Conservation (phyloP, 2,888 invertebrate species). For the Diarsia dahlii region DNA sequence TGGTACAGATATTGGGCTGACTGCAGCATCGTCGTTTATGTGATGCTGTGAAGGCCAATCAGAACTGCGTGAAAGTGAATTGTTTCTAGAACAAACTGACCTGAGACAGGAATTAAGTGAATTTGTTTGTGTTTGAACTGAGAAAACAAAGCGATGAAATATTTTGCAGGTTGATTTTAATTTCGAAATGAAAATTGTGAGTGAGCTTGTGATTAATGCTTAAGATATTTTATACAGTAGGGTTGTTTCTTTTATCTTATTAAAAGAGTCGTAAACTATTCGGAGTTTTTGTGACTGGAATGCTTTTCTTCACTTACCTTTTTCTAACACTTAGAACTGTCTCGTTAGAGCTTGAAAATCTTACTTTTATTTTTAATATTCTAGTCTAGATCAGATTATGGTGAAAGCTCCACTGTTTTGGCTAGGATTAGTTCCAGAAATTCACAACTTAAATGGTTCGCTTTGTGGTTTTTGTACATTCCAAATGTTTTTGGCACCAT, state of each 20-base stretch:
- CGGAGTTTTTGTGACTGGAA: not conserved
- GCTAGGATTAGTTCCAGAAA: not conserved
- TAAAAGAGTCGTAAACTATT: not conserved
- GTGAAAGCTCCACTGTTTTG: not conserved
- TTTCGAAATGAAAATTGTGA: not conserved
- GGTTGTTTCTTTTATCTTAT: constrained; percentile 1
- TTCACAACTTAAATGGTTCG: not conserved
- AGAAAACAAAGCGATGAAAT: not conserved
- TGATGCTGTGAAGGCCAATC: constrained; percentile 22
- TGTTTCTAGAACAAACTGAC: not conserved
- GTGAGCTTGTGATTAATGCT: not conserved
- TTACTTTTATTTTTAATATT: not conserved
- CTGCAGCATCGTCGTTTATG: constrained; percentile 64
- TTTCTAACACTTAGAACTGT: not conserved
- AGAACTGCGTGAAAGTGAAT: not conserved
- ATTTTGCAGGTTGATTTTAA: not conserved
- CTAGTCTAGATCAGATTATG: not conserved
- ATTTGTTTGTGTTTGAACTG: not conserved
- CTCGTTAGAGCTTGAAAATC: not conserved
- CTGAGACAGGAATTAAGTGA: not conserved
- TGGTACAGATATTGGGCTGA: constrained; percentile 72
- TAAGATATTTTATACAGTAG: not conserved
- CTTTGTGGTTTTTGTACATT: not conserved
- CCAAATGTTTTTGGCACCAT: not conserved
- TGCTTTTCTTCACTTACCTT: not conserved